phyloP scores from a whole-genome alignment of 2,113 vertebrate genomes.

The Corvus cornix region DNA sequence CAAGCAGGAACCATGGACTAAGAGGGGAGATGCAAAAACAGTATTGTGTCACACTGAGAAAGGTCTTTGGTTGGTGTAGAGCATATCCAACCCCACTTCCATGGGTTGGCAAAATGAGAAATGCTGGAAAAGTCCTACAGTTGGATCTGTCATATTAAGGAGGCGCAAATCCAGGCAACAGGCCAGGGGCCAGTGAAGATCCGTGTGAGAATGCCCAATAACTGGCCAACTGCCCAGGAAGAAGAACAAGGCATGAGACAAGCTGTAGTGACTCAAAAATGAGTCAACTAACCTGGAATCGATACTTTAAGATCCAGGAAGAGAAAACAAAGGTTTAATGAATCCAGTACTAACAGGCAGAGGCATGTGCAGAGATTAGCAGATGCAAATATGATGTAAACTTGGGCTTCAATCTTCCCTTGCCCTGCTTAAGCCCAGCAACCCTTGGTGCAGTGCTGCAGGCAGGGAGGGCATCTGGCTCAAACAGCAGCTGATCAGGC shows the following conservation, averaged over 20 bases:
- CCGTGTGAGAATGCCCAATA: background rate
- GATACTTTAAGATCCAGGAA: background rate
- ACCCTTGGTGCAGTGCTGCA: background rate
- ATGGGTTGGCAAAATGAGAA: background rate
- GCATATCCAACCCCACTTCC: background rate
- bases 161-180: background rate
- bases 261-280: background rate
- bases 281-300: background rate
- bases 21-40: background rate
- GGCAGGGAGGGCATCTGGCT: background rate
- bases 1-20: background rate
- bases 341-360: background rate
- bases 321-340: background rate
- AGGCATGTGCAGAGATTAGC: background rate
- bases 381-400: background rate
- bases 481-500: background rate
- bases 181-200: background rate
- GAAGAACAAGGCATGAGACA: background rate
- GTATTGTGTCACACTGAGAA: background rate
- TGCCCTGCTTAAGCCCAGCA: background rate
- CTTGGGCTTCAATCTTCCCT: background rate
- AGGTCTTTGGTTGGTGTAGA: background rate
- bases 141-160: background rate
- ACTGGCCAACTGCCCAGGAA: background rate
- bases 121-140: background rate